Base-by-base conservation (phyloP, 1,140 invertebrate genomes). In the Ceratina japonica region DNA sequence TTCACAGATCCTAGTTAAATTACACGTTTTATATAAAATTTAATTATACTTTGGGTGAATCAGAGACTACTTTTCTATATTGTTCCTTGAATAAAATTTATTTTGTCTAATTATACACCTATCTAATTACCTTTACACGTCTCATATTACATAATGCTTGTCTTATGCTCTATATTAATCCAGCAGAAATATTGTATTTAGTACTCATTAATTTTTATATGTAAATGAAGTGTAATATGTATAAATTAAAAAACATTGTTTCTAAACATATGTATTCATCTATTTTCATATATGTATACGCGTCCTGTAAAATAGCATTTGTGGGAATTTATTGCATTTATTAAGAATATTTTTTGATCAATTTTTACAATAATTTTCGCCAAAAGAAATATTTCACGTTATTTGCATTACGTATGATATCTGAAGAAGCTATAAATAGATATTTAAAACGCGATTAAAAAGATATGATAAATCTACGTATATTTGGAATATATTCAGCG, bases 1-100 rank as follows among this genome's bases (percentile, higher is more conserved):
- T 89, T 88, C 82, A 86, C 81, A 90, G 81, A 86, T 90, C 87
- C 85, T 87, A 79, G 83, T 81, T 85, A 83, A 87, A 82, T 80
- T 80, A 80, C 65, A 74, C 68, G 70, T 77, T 75, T 75, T 75
- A 75, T 78, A 62, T 62, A 54, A 65, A 82, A 62, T 82, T 63
- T 77, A 72, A 75, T 58, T 74, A 31, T 44, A 49, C 27, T 22
- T n/a, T 56, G 5, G 10, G 31, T 22, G 10, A 61, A 20, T 22
- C 15, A 66, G 1, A 31, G 0, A 22, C 37, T 44, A n/a, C 27
- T 52, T 5, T 31, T 24, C 0, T 74, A 37, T 31, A 62, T 44
- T 44, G 5, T 31, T 59, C n/a, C 2, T 58, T 59, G n/a, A 20
- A 10, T 31, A 61, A 70, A 52, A 70, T 66, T 66, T n/a, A 44